These are phyloP conservation scores for Erebia aethiops DNA, from an alignment of 2,888 invertebrate species.

Conservation along the genomic window DNA sequence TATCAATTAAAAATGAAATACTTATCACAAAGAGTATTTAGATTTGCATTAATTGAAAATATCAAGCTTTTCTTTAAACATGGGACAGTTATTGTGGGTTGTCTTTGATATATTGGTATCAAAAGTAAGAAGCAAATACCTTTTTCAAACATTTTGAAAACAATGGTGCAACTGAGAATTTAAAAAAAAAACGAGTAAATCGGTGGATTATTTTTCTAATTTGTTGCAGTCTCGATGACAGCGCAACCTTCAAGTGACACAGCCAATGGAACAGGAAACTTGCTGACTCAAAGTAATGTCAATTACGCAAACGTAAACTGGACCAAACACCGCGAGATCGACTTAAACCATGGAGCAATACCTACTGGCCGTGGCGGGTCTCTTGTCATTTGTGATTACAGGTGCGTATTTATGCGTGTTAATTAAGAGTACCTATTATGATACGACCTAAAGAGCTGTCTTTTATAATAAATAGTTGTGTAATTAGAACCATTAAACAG, in stretches of 20 bases:
- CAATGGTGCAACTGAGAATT: too few relatives aligned
- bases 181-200: neutral
- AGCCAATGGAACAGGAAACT: slow-evolving; percentile 24
- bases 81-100: too few relatives aligned
- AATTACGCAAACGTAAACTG: slow-evolving; percentile 45
- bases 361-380: slow-evolving; percentile 52
- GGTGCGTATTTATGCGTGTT: slow-evolving; percentile 52
- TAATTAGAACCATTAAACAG: too few relatives aligned
- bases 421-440: neutral
- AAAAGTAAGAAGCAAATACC: too few relatives aligned
- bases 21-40: too few relatives aligned
- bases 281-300: slow-evolving; percentile 31
- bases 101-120: too few relatives aligned
- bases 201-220: neutral
- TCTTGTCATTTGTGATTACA: slow-evolving; percentile 62
- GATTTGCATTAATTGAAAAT: too few relatives aligned
- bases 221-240: slow-evolving; percentile 27
- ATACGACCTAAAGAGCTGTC: neutral
- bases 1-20: too few relatives aligned
- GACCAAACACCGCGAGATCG: slow-evolving; percentile 41
- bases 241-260: slow-evolving; percentile 6
- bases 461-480: too few relatives aligned
- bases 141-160: too few relatives aligned
- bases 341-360: slow-evolving; percentile 57
- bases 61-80: too few relatives aligned